These are phyloP conservation scores for Notodonta dromedarius DNA, from an alignment of 2,888 invertebrate species.

Conservation along the genomic window DNA sequence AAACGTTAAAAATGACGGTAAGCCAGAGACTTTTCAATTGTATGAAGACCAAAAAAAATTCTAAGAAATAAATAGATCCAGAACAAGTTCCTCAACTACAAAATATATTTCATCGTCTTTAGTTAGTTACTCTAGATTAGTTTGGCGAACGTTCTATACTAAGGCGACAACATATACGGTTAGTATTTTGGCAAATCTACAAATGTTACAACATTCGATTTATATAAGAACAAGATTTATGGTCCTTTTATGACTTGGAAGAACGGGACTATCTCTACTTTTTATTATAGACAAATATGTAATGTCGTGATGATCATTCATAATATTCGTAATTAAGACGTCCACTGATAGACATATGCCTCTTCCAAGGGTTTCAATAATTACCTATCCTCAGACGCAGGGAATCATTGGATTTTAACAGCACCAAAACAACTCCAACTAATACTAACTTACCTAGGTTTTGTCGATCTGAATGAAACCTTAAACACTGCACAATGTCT, in stretches of 20 bases:
- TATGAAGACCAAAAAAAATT: too few species aligned
- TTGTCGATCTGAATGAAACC: not conserved
- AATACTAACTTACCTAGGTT: constrained; percentile 3
- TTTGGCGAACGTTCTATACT: constrained; percentile 9
- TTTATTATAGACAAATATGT: too few species aligned
- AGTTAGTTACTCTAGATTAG: not conserved
- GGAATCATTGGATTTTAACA: too few species aligned
- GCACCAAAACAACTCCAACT: too few species aligned
- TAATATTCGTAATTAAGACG: too few species aligned
- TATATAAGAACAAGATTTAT: constrained; percentile 27
- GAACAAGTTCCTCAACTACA: too few species aligned
- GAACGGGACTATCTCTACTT: not conserved
- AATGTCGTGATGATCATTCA: too few species aligned
- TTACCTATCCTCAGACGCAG: too few species aligned
- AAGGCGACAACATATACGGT: constrained; percentile 20
- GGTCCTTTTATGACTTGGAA: constrained; percentile 7
- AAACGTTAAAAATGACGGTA: not conserved
- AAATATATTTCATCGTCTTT: not conserved
- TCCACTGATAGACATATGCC: too few species aligned
- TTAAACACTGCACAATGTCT: not conserved
- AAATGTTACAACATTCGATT: constrained; percentile 29
- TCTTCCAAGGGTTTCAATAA: too few species aligned
- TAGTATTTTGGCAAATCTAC: constrained; percentile 24
- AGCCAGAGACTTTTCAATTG: too few species aligned
- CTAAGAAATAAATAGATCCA: too few species aligned